These are phyloP conservation scores for Nomada ruficornis DNA, from an alignment of 2,888 invertebrate species.

Conservation along the genomic window DNA sequence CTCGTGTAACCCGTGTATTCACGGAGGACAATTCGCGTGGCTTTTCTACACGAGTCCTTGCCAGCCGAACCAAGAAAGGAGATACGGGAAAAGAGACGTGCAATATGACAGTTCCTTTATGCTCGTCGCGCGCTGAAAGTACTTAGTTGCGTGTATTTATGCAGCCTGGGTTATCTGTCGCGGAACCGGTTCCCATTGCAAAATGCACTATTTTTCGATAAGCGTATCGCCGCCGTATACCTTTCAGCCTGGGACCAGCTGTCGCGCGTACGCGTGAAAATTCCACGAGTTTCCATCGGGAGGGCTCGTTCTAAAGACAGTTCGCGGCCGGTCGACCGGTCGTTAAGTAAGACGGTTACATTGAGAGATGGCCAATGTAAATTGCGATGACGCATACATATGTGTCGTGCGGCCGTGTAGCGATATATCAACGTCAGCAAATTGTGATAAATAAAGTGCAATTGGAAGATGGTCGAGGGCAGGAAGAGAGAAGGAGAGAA, in stretches of 20 bases:
- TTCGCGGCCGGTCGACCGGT: conserved; percentile 70
- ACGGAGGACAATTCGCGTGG: conserved; percentile 5
- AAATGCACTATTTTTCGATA: conserved; percentile 68
- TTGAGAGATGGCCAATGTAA: conserved; percentile 82
- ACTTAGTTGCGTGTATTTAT: conserved; percentile 57
- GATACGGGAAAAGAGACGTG: conserved; percentile 52
- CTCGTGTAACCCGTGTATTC: not conserved
- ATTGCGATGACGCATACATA: conserved; percentile 81
- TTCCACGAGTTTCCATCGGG: conserved; percentile 59
- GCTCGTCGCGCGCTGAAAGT: conserved; percentile 39
- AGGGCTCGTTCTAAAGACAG: conserved; percentile 39
- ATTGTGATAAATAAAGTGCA: conserved; percentile 83
- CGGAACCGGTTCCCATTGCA: conserved; percentile 62
- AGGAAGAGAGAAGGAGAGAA: conserved; percentile 47
- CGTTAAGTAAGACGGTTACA: conserved; percentile 82
- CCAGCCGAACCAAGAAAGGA: conserved; percentile 1
- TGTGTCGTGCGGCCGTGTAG: conserved; percentile 77
- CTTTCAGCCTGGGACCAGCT: conserved; percentile 49
- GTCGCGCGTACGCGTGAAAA: conserved; percentile 65
- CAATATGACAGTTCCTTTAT: conserved; percentile 52
- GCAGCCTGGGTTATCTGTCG: conserved; percentile 48
- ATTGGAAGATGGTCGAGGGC: conserved; percentile 75
- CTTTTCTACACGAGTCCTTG: conserved; percentile 15
- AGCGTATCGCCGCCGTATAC: conserved; percentile 58
- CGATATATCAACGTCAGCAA: conserved; percentile 82